Percentiles rank a stretch among this genome's conserved stretches.
These are phyloP conservation scores for Argopecten irradians DNA, from an alignment of 1,140 invertebrate species.

Conservation along the genomic window DNA sequence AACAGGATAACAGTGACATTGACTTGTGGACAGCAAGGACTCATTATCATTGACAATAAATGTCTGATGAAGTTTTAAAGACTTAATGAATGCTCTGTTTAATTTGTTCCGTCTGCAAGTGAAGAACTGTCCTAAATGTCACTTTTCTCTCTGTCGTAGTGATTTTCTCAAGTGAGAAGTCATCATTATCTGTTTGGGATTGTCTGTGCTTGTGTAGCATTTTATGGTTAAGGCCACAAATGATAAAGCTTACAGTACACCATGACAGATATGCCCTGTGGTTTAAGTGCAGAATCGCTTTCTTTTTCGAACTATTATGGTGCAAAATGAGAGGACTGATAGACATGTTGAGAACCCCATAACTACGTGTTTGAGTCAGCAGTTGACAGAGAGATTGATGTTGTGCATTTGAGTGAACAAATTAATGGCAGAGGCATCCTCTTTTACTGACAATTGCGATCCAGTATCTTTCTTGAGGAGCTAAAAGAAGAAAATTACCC, in stretches of 20 bases:
- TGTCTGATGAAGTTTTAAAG: too few species aligned
- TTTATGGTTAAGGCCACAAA: neutral
- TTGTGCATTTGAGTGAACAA: too few species aligned
- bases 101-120: neutral
- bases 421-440: too few species aligned
- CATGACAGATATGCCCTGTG: neutral
- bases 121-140: neutral
- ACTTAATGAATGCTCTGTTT: neutral
- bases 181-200: neutral
- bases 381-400: too few species aligned
- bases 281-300: neutral
- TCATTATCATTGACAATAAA: too few species aligned
- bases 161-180: neutral
- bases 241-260: neutral
- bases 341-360: neutral
- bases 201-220: neutral
- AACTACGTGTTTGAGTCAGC: too few species aligned
- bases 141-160: neutral
- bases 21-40: too few species aligned
- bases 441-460: too few species aligned
- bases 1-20: too few species aligned
- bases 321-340: neutral
- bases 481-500: too few species aligned
- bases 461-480: too few species aligned
- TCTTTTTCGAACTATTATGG: neutral